Evolutionary conservation across 2,888 invertebrate genomes (phyloP), one percentile per base, ranked within the genome.

Genomic region (Atrina japonica): DNA sequence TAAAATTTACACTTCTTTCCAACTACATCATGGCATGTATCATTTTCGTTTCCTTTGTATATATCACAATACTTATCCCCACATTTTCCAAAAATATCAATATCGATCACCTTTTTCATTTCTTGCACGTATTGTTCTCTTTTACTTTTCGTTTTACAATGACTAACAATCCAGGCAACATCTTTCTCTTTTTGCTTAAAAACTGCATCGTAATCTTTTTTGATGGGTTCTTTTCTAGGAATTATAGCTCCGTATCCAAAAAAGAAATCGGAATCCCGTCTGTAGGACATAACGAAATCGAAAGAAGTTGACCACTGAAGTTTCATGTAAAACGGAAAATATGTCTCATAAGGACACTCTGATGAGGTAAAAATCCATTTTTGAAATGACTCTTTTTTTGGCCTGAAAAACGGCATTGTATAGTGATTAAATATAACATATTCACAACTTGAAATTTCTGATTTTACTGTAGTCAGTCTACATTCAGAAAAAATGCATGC

Each of bases 111-210:
- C 41, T 78, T 73, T 56, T 71, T 43, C 30, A 83, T 55, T 29
- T 74, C 65, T 47, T 60, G 64, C 3, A 80, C 75, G 52, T 82
- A 83, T 14, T 66, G 50, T 56, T 77, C 70, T 41, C 82, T 52
- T 67, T 67, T 63, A 30, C 73, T 71, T 30, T 50, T 66, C 41
- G 79, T 73, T 23, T 70, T 21, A 47, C 83, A 82, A 49, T 81
- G 69, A 64, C 80, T 78, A 30, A 78, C 83, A 41, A 81, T 74
- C 83, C 82, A 82, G 0, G 77, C 82, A 9, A 75, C 75, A 25
- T 64, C 56, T 50, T 71, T 70, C 18, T 29, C 69, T 56, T 78
- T 78, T 11, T 43, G 35, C 14, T 27, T 27, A 7, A 35, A 67
- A n/a, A 67, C 47, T 11, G 16, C 27, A 40, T 58, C 18, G 40